These are phyloP conservation scores for Apus apus DNA, from an alignment of 2,113 vertebrate genomes.

Conservation along the genomic window DNA sequence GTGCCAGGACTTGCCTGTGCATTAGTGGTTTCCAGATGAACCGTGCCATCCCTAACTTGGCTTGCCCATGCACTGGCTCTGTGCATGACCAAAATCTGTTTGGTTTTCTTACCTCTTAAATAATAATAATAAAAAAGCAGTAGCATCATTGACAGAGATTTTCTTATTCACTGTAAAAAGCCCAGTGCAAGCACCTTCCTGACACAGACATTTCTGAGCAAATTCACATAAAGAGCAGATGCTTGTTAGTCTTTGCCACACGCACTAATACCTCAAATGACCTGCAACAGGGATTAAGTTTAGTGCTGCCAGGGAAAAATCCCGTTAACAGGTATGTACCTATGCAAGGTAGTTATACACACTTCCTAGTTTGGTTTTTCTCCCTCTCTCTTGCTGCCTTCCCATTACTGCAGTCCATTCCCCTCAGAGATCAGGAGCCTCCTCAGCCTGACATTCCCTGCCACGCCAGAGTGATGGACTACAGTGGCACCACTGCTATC, in stretches of 20 bases:
- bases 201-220: background rate
- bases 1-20: background rate
- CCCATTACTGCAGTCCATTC: background rate
- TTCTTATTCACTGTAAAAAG: background rate
- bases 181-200: background rate
- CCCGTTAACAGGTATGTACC: background rate
- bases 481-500: background rate
- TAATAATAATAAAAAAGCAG: background rate
- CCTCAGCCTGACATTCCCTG: background rate
- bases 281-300: background rate
- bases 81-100: background rate
- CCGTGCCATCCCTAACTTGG: background rate
- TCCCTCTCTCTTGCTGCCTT: background rate
- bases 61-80: background rate
- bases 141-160: background rate
- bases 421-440: background rate
- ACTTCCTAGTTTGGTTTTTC: background rate
- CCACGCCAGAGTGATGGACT: background rate
- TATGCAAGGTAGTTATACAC: background rate
- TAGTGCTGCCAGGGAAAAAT: background rate
- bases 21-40: background rate
- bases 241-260: background rate
- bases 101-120: background rate
- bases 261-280: background rate
- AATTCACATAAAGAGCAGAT: background rate